Evolutionary conservation across 1,140 invertebrate species (phyloP).

Genomic region (Drosophila burlai): DNA sequence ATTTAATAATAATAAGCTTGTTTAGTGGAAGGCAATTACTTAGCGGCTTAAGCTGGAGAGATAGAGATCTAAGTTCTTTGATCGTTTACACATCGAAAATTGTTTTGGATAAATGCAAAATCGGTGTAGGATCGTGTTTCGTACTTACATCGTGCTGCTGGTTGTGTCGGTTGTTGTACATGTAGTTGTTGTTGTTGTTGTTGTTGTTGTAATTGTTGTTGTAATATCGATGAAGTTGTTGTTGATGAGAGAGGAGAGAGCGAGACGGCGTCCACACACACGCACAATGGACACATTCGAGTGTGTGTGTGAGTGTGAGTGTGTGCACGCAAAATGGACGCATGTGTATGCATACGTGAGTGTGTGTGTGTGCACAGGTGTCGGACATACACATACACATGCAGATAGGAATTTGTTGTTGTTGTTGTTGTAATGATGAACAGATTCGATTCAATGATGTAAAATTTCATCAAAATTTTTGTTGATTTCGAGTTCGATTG

Average conservation of each 20-base stretch:
- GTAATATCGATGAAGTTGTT: slow-evolving; percentile 60
- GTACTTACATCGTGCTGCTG: slow-evolving; percentile 85
- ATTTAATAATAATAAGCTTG: slow-evolving; percentile 31
- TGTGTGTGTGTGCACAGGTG: slow-evolving; percentile 31
- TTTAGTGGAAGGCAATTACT: slow-evolving; percentile 35
- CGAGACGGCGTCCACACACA: slow-evolving; percentile 58
- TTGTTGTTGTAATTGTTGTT: slow-evolving; percentile 53
- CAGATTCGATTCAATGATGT: slow-evolving; percentile 18
- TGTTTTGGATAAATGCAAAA: slow-evolving; percentile 70
- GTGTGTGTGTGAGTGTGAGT: slow-evolving; percentile 45
- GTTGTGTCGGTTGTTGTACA: slow-evolving; percentile 77
- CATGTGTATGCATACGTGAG: slow-evolving; percentile 51
- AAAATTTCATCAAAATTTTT: slow-evolving; percentile 31
- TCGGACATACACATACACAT: slow-evolving; percentile 57
- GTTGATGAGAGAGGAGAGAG: slow-evolving; percentile 40
- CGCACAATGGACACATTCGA: slow-evolving; percentile 15
- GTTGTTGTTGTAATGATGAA: slow-evolving; percentile 27
- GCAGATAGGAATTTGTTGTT: slow-evolving; percentile 20
- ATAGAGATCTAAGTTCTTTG: slow-evolving; percentile 60
- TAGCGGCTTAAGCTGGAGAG: slow-evolving; percentile 54
- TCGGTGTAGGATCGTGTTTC: slow-evolving; percentile 78
- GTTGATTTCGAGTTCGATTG: slow-evolving; percentile 20
- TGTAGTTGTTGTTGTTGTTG: slow-evolving; percentile 61
- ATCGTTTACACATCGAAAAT: slow-evolving; percentile 65
- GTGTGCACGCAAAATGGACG: slow-evolving; percentile 44